Conservation (phyloP, 2,113 vertebrate species). For the Peromyscus polionotus region DNA sequence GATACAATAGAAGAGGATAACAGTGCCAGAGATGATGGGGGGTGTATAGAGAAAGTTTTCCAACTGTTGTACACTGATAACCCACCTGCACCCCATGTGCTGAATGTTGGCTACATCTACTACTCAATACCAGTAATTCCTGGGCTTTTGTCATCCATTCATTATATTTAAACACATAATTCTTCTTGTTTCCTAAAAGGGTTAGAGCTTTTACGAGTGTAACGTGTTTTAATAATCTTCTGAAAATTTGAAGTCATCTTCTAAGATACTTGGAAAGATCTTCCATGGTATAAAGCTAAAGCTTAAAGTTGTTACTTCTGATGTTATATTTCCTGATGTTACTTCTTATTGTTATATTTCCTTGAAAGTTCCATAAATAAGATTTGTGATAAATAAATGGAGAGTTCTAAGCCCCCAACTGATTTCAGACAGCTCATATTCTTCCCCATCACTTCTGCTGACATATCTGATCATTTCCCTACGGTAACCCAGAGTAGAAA, state of each 20-base stretch:
- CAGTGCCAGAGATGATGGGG: not conserved
- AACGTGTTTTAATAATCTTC: slow-evolving; percentile 36
- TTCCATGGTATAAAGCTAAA: slow-evolving; percentile 6
- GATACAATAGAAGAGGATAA: not conserved
- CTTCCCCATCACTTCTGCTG: not conserved
- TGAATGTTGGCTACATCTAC: not conserved
- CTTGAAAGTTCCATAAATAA: slow-evolving; percentile 50
- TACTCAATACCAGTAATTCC: not conserved
- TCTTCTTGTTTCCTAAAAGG: slow-evolving; percentile 45
- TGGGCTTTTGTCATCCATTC: slow-evolving; percentile 6
- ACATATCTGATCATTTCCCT: not conserved
- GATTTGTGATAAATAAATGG: slow-evolving; percentile 31
- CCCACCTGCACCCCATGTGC: not conserved
- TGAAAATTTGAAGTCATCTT: slow-evolving; percentile 54
- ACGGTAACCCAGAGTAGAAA: not conserved
- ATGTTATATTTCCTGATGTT: not conserved
- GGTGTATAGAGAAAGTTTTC: not conserved
- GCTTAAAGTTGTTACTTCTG: not conserved
- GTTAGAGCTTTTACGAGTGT: not conserved
- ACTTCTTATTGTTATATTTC: slow-evolving; percentile 45
- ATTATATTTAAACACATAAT: slow-evolving; percentile 35
- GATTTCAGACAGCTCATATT: slow-evolving; percentile 35
- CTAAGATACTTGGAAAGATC: slow-evolving; percentile 43
- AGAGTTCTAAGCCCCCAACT: not conserved
- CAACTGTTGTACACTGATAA: not conserved